phyloP scores from a whole-genome alignment of 2,113 vertebrate species.

The Euleptes europaea region DNA sequence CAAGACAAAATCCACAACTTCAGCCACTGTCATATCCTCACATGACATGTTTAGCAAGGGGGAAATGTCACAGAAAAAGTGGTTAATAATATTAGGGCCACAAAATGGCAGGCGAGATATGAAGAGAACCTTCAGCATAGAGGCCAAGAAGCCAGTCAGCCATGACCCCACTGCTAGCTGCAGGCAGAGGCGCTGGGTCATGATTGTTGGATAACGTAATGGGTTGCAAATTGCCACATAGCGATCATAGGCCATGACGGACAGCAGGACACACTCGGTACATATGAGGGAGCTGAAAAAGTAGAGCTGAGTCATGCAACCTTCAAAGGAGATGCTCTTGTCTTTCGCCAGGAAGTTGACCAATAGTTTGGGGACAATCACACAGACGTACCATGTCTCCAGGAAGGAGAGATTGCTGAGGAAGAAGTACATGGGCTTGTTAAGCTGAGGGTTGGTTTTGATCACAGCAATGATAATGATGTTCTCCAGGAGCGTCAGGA shows the following conservation, averaged over 20 bases:
- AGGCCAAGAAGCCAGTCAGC: conserved; percentile 46
- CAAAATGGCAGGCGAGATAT: conserved; percentile 51
- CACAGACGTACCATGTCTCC: conserved; percentile 41
- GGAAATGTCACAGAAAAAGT: conserved; percentile 63
- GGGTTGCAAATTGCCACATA: conserved; percentile 46
- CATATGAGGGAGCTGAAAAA: conserved; percentile 53
- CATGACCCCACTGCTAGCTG: conserved; percentile 34
- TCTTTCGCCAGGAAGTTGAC: background rate
- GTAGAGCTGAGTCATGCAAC: conserved; percentile 59
- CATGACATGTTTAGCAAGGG: conserved; percentile 59
- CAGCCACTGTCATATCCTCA: conserved; percentile 1
- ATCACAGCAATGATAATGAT: conserved; percentile 47
- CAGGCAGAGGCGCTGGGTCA: conserved; percentile 41
- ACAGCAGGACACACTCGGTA: conserved; percentile 46
- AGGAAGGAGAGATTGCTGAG: conserved; percentile 54
- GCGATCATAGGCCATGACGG: conserved; percentile 53
- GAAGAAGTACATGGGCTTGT: conserved; percentile 61
- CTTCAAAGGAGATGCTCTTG: conserved; percentile 27
- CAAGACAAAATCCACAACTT: conserved; percentile 56
- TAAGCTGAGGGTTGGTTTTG: conserved; percentile 24
- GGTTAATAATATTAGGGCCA: conserved; percentile 54
- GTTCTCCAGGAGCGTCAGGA: conserved; percentile 49
- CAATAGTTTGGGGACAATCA: conserved; percentile 53
- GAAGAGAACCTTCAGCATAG: conserved; percentile 14
- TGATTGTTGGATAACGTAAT: conserved; percentile 42